Evolutionary conservation across 2,797 vertebrate species (phyloP).

Genomic region (Hoplostethus mediterraneus): DNA sequence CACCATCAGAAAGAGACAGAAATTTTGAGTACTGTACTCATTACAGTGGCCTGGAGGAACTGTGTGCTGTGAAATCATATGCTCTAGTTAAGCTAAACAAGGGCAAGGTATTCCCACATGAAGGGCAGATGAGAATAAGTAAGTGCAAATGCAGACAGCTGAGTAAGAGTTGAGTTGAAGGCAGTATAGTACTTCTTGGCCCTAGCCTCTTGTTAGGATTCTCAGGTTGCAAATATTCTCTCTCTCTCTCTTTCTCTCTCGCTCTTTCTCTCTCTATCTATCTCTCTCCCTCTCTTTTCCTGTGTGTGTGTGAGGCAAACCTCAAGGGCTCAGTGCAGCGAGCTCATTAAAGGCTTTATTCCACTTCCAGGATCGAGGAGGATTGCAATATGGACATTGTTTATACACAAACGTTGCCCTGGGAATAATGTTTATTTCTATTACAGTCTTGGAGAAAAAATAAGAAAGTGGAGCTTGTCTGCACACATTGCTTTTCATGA

Average conservation of each 20-base stretch:
- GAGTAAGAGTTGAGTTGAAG: conserved; percentile 65
- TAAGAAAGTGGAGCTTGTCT: conserved; percentile 57
- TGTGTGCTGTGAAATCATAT: conserved; percentile 80
- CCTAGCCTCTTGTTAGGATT: conserved; percentile 63
- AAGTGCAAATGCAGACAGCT: conserved; percentile 69
- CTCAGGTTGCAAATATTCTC: conserved; percentile 68
- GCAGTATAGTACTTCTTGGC: conserved; percentile 66
- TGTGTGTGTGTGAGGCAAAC: conserved; percentile 60
- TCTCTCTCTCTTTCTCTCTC: conserved; percentile 15
- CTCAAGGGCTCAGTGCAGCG: conserved; percentile 78
- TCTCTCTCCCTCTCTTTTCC: conserved; percentile 37
- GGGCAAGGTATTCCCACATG: conserved; percentile 82
- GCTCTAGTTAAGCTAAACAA: conserved; percentile 84
- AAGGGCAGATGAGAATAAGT: conserved; percentile 77
- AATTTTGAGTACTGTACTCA: conserved; percentile 78
- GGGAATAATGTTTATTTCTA: conserved; percentile 84
- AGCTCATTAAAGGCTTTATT: conserved; percentile 87
- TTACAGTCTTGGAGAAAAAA: conserved; percentile 68
- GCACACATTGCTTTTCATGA: conserved; percentile 79
- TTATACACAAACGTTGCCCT: conserved; percentile 83
- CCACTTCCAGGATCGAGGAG: conserved; percentile 78
- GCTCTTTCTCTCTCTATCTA: conserved; percentile 37
- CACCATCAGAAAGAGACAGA: conserved; percentile 57
- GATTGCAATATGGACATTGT: conserved; percentile 83
- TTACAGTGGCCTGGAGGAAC: conserved; percentile 77